Evolutionary conservation across 2,888 invertebrate genomes (phyloP).

Genomic region (Phymatocera aterrima): DNA sequence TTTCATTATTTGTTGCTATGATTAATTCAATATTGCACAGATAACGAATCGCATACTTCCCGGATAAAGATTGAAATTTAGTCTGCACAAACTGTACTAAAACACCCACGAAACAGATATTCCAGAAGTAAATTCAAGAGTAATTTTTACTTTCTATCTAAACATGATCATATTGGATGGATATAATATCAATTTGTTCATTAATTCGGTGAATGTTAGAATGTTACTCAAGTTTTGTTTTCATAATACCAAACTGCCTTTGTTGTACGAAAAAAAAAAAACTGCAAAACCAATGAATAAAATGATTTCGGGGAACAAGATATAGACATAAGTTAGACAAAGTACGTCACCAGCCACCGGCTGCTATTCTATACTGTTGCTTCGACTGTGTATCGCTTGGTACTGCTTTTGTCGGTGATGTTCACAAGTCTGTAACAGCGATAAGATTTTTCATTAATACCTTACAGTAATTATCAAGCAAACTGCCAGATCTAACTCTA

Average conservation of each 20-base stretch:
- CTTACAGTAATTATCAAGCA: neutral
- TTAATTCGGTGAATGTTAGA: neutral
- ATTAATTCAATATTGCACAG: slow-evolving; percentile 28
- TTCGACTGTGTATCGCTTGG: slow-evolving; percentile 56
- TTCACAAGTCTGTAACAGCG: slow-evolving; percentile 66
- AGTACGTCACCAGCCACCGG: slow-evolving; percentile 64
- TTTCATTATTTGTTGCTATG: slow-evolving; percentile 16
- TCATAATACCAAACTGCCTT: neutral
- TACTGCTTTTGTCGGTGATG: slow-evolving; percentile 56
- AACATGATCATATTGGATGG: slow-evolving; percentile 16
- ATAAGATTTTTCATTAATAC: neutral
- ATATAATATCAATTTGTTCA: slow-evolving; percentile 1
- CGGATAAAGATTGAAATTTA: neutral
- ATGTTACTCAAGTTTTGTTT: slow-evolving; percentile 3
- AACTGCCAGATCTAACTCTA: neutral
- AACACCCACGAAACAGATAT: neutral
- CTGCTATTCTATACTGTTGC: slow-evolving; percentile 53
- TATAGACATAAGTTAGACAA: slow-evolving; percentile 64
- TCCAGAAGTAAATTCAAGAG: neutral
- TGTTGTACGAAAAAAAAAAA: slow-evolving; percentile 38
- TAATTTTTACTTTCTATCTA: neutral
- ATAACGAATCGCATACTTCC: neutral
- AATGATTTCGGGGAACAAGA: slow-evolving; percentile 55
- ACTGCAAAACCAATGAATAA: no score
- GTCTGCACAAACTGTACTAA: neutral